Base-by-base conservation (phyloP, 2,113 vertebrate species). In the Anthoscopus minutus region DNA sequence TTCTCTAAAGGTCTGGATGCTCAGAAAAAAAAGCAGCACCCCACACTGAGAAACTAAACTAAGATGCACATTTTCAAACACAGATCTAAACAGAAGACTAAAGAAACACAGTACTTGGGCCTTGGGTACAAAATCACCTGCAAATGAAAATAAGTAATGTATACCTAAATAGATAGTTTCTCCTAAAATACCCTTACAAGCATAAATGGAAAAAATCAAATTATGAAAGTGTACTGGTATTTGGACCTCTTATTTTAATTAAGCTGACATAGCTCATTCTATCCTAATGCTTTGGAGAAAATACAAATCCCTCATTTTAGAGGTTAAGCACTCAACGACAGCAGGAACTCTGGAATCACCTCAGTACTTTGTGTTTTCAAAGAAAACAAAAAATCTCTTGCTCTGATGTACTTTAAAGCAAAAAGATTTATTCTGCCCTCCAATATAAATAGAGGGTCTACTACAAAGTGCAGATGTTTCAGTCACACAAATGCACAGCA, bases 341-440 rank as follows among this genome's bases (percentile, higher is more conserved):
- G 50, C 62, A 72, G 70, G 53, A 89, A 76, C 37, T 72, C 79
- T 69, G 28, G 19, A 37, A 16, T 62, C 56, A 24, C 38, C 72
- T 88, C 61, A 38, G 17, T 56, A 58, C 0, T 0, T 4, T 40
- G 38, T 90, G 51, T 81, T 93, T 95, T 90, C 82, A 92, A 70
- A 93, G 80, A 88, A 92, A 94, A 93, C 21, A 94, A 53, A 88
- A 81, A 81, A 78, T 70, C 44, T 70, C 65, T 35, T 78, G 60
- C 51, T 91, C 51, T 79, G 35, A 81, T 60, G 57, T 58, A 86
- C 64, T 92, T 89, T 31, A 88, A 93, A 77, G 53, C 38, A 91
- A 88, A 65, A 77, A 30, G 9, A 57, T 65, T 72, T 70, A 58
- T 66, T 81, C 72, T 51, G 28, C 20, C 8, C 54, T 70, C 28